phyloP scores from a whole-genome alignment of 2,113 vertebrate genomes.

The Chamaea fasciata region DNA sequence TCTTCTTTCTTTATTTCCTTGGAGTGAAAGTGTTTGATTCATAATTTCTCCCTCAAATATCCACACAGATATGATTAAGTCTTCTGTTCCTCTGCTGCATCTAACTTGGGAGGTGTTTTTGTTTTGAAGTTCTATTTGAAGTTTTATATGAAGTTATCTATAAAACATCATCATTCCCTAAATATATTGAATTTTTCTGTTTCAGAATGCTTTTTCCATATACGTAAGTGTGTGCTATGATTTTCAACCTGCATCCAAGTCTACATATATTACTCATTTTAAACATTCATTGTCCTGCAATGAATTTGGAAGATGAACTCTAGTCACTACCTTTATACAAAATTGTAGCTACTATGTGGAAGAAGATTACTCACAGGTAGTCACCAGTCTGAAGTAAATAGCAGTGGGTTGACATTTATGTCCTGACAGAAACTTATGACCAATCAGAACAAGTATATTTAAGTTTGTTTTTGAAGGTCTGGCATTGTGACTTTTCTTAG shows the following conservation, averaged over 20 bases:
- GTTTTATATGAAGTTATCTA: neutral
- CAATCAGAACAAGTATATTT: neutral
- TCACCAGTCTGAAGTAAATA: neutral
- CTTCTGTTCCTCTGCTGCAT: neutral
- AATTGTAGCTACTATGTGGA: neutral
- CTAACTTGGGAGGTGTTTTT: neutral
- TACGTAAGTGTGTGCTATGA: too few relatives aligned
- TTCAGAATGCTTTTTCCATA: neutral
- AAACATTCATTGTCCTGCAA: neutral
- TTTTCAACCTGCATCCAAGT: neutral
- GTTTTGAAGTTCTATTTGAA: neutral
- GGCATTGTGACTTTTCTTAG: neutral
- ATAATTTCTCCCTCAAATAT: neutral
- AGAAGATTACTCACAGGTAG: neutral
- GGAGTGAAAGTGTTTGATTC: neutral
- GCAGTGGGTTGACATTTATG: neutral
- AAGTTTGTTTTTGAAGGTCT: neutral
- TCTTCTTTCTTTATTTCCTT: neutral
- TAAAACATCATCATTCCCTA: neutral
- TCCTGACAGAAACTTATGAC: neutral
- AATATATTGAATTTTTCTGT: neutral
- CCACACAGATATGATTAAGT: neutral
- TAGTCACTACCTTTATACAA: neutral
- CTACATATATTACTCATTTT: neutral
- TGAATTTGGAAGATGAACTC: neutral